phyloP scores from a whole-genome alignment of 2,888 invertebrate genomes.

The Silvanus unidentatus region DNA sequence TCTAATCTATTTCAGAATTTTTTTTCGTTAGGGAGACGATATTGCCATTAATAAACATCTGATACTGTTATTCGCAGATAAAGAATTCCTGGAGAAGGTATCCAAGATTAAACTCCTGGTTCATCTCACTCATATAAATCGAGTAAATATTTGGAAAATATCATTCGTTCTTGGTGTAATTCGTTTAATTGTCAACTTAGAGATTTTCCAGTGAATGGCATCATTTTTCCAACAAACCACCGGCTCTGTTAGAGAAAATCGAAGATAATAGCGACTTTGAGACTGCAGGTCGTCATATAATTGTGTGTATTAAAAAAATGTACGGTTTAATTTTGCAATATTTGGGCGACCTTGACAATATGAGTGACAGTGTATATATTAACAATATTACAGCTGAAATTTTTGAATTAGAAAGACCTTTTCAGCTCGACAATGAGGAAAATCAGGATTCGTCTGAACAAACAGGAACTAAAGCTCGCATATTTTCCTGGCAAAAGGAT shows the following conservation, averaged over 20 bases:
- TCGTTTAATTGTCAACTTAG: conserved; percentile 23
- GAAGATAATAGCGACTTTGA: conserved; percentile 18
- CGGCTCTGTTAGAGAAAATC: conserved; percentile 22
- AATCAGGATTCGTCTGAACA: too few relatives aligned
- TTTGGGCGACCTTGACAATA: too few relatives aligned
- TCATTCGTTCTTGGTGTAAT: neutral
- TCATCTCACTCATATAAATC: conserved; percentile 21
- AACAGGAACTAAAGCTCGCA: too few relatives aligned
- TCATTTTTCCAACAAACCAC: conserved; percentile 20
- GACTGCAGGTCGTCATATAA: conserved; percentile 19
- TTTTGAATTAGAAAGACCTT: neutral
- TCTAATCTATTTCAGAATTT: conserved; percentile 4
- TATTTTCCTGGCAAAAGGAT: too few relatives aligned
- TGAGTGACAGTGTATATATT: too few relatives aligned
- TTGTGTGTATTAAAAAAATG: conserved; percentile 23
- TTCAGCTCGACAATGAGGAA: neutral
- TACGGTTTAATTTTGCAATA: conserved; percentile 16
- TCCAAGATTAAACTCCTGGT: conserved; percentile 19
- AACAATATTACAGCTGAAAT: too few relatives aligned
- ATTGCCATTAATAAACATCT: conserved; percentile 22
- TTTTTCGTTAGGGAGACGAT: conserved; percentile 24
- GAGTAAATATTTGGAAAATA: conserved; percentile 14
- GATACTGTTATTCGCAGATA: conserved; percentile 11
- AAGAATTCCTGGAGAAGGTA: conserved; percentile 3
- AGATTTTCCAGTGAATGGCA: conserved; percentile 26